Evolutionary conservation across 2,113 vertebrate species (phyloP), one percentile per base, ranked within the genome.

Genomic region (Malurus alboscapulatus): DNA sequence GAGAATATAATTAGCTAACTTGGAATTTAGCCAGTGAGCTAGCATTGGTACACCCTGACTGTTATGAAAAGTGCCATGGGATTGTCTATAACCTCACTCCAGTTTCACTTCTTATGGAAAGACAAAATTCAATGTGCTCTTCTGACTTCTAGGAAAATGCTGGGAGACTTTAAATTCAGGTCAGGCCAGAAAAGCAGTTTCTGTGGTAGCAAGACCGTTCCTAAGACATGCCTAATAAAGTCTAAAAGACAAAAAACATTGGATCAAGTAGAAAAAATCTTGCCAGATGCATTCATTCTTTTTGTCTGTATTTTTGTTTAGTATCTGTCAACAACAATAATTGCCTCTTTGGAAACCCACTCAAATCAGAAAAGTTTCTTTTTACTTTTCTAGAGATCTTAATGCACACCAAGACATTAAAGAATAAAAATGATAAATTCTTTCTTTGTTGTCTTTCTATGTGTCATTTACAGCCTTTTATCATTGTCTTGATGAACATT

Each of bases 11-110:
- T 96, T 92, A 92, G 61, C 32, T 71, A 81, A 57, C 45, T 73
- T 95, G 91, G 79, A 93, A 90, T 87, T 62, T 87, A 68, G 83
- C 91, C 93, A 90, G 53, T 24, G 34, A 88, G 16, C 48, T 88
- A 61, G 25, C 48, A 45, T 25, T 54, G 74, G 32, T 45, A 69
- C 36, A 66, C 10, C 73, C 51, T 86, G 25, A 48, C 17, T 82
- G 44, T 58, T 80, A 73, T 36, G 57, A 57, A 68, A 85, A 53
- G 27, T 74, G 29, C 38, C 48, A 27, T 53, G 48, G 66, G 62
- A 71, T 77, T 80, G n/a, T 58, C 50, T 87, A 13, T 53, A 84
- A 71, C 27, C 14, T 75, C 66, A 57, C 30, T 83, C 25, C 58
- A 75, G 38, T 79, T 91, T 76, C 2, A 54, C 54, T 87, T 72